Evolutionary conservation across 2,113 vertebrate genomes (phyloP), one percentile per base, ranked within the genome.

Genomic region (Limnothrissa miodon): DNA sequence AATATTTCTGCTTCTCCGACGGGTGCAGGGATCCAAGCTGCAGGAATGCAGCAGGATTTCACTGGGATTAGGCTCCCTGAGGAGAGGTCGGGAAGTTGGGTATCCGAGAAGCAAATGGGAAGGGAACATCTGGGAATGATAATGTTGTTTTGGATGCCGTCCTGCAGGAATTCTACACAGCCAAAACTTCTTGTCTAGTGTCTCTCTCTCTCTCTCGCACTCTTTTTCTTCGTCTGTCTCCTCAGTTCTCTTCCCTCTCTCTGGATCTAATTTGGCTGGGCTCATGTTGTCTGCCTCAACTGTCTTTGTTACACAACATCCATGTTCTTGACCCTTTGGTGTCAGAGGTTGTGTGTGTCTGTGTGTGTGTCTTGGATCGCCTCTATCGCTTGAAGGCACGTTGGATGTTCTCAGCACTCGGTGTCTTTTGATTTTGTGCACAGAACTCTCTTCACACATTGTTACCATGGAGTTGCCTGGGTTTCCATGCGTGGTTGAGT

Each of bases 51-150:
- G 66, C 44, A 82, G 81, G 81, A 82, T 82, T 82, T 74, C 66
- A 74, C 66, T 51, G 66, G 44, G 66, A 45, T 62, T 83, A 74
- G 66, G 66, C 66, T 74, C 66, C 66, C 66, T 15, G 66, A 74
- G 66, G 53, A 79, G 83, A 15, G 44, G 53, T 88, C 91, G 91
- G 87, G 91, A 91, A 90, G 89, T 36, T 86, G 86, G 90, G 92
- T 90, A 93, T 92, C 92, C 92, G 91, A 92, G 83, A 0, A 36
- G 93, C 90, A 92, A 86, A 86, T 59, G 84, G 21, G 11, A 81
- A 90, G 92, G 90, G 66, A 92, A 93, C 93, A 95, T 94, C 93
- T 95, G 94, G 93, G 88, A 93, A 82, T 89, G 90, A 91, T 93
- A 92, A 93, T 82, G 84, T 86, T 93, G 92, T 92, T 93, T 93